Evolutionary conservation across 2,888 invertebrate species (phyloP), one percentile per base, ranked within the genome.

Genomic region (Strigamia crassipes): DNA sequence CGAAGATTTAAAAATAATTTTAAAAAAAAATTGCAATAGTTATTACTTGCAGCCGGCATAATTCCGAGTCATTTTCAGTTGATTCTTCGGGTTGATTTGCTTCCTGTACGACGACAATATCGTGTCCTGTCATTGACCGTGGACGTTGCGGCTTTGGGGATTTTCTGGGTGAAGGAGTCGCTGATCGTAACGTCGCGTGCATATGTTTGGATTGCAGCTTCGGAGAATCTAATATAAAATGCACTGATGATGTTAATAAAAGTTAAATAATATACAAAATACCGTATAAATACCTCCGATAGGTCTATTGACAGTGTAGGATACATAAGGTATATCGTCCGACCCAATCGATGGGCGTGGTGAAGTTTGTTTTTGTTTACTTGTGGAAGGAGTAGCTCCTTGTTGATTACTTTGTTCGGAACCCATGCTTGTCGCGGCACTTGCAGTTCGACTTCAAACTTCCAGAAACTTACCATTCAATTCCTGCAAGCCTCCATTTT

Each of bases 271-370:
- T 23, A 77, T 21, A 27, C 31, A 38, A 15, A 41, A 78, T 38
- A n/a, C 38, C n/a, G 34, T 13, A 31, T 79, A 82, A 84, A 85
- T 87, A 92, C 93, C 94, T 86, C 95, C 95, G 81, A 96, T 96
- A 12, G 96, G 95, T 82, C 95, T 90, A 86, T 94, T 95, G 0
- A 94, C 94, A 0, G 96, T 96, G 85, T 96, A 96, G 0, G 96
- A 96, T 85, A 96, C 94, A 87, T 96, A 96, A 0, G 96, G 96
- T 81, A 96, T 89, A 87, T 96, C 96, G 87, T 95, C 95, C 0
- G 94, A 94, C 86, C 96, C 96, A 12, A 96, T 92, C 85, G 95
- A 96, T 0, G 95, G 93, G 0, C 95, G 94, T 0, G 96, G 96
- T 0, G 95, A 95, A 6, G 92, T 92, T 84, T 92, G 93, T 4